phyloP scores from a whole-genome alignment of 2,797 vertebrate species.

The Anas acuta region DNA sequence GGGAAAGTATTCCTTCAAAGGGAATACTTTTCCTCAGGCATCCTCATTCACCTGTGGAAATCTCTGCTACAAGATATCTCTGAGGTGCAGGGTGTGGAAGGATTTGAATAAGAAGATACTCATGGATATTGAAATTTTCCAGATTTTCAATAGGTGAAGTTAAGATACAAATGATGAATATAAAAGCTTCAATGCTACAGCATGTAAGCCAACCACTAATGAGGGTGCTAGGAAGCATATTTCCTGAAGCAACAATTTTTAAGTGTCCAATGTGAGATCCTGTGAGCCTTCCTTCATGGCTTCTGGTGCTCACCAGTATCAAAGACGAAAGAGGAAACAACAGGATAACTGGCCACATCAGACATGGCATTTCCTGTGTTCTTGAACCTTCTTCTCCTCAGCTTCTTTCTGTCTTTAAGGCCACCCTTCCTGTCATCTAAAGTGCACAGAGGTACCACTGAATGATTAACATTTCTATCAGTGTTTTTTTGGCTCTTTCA shows the following conservation, averaged over 20 bases:
- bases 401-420: not conserved
- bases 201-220: not conserved
- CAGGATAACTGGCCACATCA: not conserved
- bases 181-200: not conserved
- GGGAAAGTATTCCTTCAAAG: constrained; percentile 48
- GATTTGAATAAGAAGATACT: constrained; percentile 20
- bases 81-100: constrained; percentile 1
- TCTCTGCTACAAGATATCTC: constrained; percentile 31
- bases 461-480: constrained; percentile 40
- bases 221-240: not conserved
- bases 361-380: not conserved
- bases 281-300: not conserved
- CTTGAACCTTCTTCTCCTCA: not conserved
- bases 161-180: constrained; percentile 14
- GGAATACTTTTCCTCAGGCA: constrained; percentile 34
- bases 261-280: not conserved
- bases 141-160: not conserved
- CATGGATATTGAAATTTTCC: constrained; percentile 22
- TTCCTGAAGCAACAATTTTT: constrained; percentile 12
- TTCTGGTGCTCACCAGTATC: not conserved
- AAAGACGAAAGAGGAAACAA: constrained; percentile 21
- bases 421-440: constrained; percentile 1
- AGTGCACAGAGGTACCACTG: not conserved
- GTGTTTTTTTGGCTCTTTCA: not conserved
- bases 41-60: constrained; percentile 52